These are phyloP conservation scores for Phymastichus coffea DNA, from an alignment of 1,140 invertebrate species.

Conservation along the genomic window DNA sequence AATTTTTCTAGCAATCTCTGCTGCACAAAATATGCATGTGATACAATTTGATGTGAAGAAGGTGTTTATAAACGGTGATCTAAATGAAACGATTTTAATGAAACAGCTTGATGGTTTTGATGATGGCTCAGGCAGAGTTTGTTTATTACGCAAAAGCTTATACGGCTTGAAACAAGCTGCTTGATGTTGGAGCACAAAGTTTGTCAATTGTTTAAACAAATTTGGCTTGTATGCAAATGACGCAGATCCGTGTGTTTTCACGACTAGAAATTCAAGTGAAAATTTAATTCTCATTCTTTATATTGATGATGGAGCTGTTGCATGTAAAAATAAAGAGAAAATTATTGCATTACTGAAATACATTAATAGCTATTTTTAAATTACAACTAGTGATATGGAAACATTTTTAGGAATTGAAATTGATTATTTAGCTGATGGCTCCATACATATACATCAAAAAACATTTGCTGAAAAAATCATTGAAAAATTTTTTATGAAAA, in stretches of 20 bases:
- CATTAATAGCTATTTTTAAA: conserved; percentile 7
- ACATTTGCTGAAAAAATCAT: conserved; percentile 31
- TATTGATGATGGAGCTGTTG: conserved; percentile 21
- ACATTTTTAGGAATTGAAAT: conserved; percentile 32
- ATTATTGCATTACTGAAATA: background rate
- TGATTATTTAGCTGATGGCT: conserved; percentile 38
- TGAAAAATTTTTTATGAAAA: conserved; percentile 33
- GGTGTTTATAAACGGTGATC: conserved; percentile 35
- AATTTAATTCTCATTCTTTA: no score
- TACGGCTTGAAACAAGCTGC: conserved; percentile 47
- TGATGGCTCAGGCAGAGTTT: conserved; percentile 33
- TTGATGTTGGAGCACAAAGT: conserved; percentile 41
- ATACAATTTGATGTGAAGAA: conserved; percentile 31
- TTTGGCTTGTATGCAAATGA: conserved; percentile 9
- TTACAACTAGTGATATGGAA: background rate
- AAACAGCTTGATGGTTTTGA: conserved; percentile 43
- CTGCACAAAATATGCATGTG: background rate
- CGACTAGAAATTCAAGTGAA: no score
- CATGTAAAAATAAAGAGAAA: background rate
- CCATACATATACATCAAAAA: conserved; percentile 40
- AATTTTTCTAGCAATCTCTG: background rate
- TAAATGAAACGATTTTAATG: conserved; percentile 38
- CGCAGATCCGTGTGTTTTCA: conserved; percentile 29
- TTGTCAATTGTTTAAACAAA: conserved; percentile 23
- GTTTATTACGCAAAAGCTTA: conserved; percentile 42